Conservation (phyloP, 2,797 vertebrate genomes). For the Podarcis lilfordi region DNA sequence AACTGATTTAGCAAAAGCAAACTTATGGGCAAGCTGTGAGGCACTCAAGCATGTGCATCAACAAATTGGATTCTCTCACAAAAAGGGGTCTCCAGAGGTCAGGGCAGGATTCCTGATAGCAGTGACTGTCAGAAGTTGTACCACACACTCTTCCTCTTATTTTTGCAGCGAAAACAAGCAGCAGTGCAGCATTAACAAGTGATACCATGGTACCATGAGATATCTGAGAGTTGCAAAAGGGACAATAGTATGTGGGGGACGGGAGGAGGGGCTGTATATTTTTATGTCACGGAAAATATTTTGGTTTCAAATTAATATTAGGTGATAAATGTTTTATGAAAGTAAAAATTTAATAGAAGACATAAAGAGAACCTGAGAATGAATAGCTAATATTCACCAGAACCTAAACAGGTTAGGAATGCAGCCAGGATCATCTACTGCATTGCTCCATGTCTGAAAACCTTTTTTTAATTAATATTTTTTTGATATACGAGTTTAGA, state of each 20-base stretch:
- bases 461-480: neutral
- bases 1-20: slow-evolving; percentile 53
- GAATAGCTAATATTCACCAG: neutral
- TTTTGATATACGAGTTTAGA: neutral
- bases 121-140: neutral
- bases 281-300: neutral
- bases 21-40: slow-evolving; percentile 32
- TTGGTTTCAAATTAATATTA: slow-evolving; percentile 9
- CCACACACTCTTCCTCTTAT: neutral
- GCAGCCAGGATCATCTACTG: neutral
- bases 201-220: neutral
- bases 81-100: slow-evolving; percentile 14
- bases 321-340: slow-evolving; percentile 5
- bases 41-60: slow-evolving; percentile 18
- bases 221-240: neutral
- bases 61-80: slow-evolving; percentile 20
- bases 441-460: neutral
- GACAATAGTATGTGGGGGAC: neutral
- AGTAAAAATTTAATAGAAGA: neutral
- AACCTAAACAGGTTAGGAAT: neutral
- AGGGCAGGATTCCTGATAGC: neutral
- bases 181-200: neutral
- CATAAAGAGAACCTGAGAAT: neutral
- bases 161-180: neutral
- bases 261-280: neutral